Evolutionary conservation across 2,797 vertebrate genomes (phyloP).

Genomic region (Sebastes itinus): DNA sequence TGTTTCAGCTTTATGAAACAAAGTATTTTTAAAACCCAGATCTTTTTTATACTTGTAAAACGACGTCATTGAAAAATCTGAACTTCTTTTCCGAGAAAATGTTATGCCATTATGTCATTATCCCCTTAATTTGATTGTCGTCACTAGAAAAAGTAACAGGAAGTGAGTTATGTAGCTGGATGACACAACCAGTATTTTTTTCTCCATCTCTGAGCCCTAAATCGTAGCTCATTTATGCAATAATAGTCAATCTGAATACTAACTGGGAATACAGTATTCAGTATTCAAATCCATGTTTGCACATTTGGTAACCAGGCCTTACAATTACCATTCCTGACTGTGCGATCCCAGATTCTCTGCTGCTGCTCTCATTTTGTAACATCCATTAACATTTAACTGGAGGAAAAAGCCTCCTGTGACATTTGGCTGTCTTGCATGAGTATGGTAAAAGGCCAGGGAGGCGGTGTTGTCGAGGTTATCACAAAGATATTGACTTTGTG

Average conservation of each 20-base stretch:
- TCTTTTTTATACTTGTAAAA: neutral
- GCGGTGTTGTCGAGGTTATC: conserved; percentile 14
- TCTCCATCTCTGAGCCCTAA: neutral
- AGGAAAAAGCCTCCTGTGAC: conserved; percentile 18
- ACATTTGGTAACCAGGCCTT: conserved; percentile 11
- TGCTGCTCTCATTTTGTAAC: conserved; percentile 9
- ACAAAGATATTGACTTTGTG: conserved; percentile 41
- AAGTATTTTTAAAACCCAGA: neutral
- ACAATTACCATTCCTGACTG: conserved; percentile 5
- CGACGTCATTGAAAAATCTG: neutral
- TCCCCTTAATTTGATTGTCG: neutral
- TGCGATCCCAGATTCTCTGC: neutral
- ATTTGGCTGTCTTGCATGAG: conserved; percentile 44
- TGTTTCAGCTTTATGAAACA: neutral
- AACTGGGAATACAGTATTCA: conserved; percentile 13
- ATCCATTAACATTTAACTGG: conserved; percentile 18
- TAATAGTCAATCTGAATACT: neutral
- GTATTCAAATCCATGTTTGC: conserved; percentile 35
- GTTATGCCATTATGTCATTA: neutral
- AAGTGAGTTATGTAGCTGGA: conserved; percentile 6
- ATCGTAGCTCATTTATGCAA: neutral
- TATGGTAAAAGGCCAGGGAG: conserved; percentile 15
- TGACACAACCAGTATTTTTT: conserved; percentile 5
- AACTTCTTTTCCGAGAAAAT: conserved; percentile 7
- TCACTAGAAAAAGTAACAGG: neutral